phyloP scores from a whole-genome alignment of 2,797 vertebrate species.

The Muscicapa striata region DNA sequence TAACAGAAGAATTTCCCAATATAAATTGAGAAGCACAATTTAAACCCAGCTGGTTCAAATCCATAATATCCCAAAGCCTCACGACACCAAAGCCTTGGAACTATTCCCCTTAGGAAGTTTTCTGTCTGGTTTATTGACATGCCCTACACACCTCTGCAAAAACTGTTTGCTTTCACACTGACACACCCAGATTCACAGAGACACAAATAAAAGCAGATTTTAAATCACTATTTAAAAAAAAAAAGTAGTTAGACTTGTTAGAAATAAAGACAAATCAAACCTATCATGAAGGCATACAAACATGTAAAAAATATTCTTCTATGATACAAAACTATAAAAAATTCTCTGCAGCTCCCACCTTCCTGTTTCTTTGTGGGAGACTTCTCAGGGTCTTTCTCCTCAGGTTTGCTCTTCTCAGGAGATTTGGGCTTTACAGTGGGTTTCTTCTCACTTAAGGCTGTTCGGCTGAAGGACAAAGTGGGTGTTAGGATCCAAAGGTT shows the following conservation, averaged over 20 bases:
- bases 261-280: neutral
- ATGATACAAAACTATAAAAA: rapidly evolving
- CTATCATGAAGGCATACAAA: neutral
- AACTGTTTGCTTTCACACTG: neutral
- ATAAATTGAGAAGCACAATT: neutral
- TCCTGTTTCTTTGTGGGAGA: constrained; percentile 95
- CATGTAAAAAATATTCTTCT: neutral
- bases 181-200: neutral
- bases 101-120: neutral
- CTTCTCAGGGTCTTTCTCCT: constrained; percentile 96
- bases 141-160: neutral
- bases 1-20: neutral
- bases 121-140: neutral
- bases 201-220: neutral
- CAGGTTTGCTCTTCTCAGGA: constrained; percentile 93
- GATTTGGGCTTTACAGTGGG: constrained; percentile 94
- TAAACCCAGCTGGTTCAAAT: neutral
- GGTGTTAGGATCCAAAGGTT: neutral
- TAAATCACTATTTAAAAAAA: neutral
- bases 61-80: neutral
- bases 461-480: constrained; percentile 75
- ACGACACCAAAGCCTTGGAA: neutral
- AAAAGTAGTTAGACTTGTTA: neutral
- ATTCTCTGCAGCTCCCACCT: constrained; percentile 72
- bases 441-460: constrained; percentile 97